These are phyloP conservation scores for Chaetophractus vellerosus DNA, from an alignment of 2,797 vertebrate species.

Conservation along the genomic window DNA sequence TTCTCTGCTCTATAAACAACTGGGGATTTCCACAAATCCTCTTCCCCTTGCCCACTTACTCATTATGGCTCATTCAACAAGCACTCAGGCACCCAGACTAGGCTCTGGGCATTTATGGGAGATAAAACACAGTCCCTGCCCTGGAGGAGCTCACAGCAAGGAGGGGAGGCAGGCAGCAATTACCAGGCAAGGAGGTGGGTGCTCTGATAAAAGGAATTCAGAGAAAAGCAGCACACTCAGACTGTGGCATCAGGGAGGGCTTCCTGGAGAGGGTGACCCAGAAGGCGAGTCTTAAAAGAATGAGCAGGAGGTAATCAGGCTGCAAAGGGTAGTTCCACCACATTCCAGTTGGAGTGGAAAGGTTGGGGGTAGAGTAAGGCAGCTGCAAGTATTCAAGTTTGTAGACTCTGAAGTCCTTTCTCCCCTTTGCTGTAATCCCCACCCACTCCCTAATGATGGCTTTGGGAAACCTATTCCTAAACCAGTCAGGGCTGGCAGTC, in stretches of 20 bases:
- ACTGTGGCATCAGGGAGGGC: background rate
- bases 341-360: background rate
- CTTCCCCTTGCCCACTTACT: background rate
- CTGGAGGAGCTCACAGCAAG: background rate
- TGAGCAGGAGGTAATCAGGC: background rate
- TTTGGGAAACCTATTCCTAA: background rate
- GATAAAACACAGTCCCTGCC: background rate
- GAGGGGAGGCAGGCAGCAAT: background rate
- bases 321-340: background rate
- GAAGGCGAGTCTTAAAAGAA: background rate
- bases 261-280: background rate
- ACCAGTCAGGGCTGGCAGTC: background rate
- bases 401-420: accelerated
- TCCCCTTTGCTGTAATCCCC: background rate
- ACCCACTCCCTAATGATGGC: too few relatives aligned
- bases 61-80: background rate
- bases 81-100: background rate
- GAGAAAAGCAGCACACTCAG: background rate
- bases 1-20: background rate
- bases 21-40: background rate
- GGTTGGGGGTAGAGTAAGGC: accelerated
- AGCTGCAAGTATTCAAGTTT: accelerated
- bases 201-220: background rate
- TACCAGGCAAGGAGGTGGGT: background rate
- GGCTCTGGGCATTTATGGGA: background rate